Percentiles rank a stretch among this genome's conserved stretches.
phyloP scores from a whole-genome alignment of 1,140 invertebrate genomes.

The Epicauta chinensis region DNA sequence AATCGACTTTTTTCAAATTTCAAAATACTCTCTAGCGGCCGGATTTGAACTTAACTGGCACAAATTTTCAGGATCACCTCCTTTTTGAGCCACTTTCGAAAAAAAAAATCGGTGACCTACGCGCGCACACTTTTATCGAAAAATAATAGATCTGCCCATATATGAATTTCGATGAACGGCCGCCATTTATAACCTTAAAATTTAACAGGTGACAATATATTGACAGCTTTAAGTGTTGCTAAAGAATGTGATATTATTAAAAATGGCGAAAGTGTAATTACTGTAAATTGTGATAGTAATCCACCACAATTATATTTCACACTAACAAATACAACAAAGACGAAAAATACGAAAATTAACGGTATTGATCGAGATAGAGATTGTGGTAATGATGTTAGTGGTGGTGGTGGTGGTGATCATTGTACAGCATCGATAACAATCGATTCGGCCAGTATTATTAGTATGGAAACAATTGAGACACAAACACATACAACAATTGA shows the following conservation, averaged over 20 bases:
- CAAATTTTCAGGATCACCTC: too few relatives aligned
- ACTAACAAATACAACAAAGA: slow-evolving; percentile 33
- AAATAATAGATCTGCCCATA: too few relatives aligned
- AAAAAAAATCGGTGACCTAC: too few relatives aligned
- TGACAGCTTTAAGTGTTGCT: slow-evolving; percentile 94
- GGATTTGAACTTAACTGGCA: too few relatives aligned
- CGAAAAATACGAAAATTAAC: slow-evolving; percentile 28
- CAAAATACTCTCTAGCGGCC: too few relatives aligned
- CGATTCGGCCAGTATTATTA: slow-evolving; percentile 52
- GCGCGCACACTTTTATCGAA: too few relatives aligned
- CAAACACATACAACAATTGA: slow-evolving; percentile 27
- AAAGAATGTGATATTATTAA: slow-evolving; percentile 90
- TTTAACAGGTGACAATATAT: slow-evolving; percentile 93
- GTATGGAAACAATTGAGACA: slow-evolving; percentile 53
- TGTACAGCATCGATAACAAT: slow-evolving; percentile 30
- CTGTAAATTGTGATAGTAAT: slow-evolving; percentile 30
- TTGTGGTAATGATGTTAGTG: too few relatives aligned
- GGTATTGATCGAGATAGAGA: too few relatives aligned
- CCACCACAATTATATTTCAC: slow-evolving; percentile 39
- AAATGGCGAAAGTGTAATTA: slow-evolving; percentile 63
- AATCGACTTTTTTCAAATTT: too few relatives aligned
- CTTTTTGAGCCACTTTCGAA: too few relatives aligned
- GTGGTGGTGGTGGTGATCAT: too few relatives aligned
- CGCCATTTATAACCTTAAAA: slow-evolving; percentile 6
- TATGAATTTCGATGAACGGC: too few relatives aligned